Base-by-base conservation (phyloP, 2,888 invertebrate species). In the Plagiodera versicolora region DNA sequence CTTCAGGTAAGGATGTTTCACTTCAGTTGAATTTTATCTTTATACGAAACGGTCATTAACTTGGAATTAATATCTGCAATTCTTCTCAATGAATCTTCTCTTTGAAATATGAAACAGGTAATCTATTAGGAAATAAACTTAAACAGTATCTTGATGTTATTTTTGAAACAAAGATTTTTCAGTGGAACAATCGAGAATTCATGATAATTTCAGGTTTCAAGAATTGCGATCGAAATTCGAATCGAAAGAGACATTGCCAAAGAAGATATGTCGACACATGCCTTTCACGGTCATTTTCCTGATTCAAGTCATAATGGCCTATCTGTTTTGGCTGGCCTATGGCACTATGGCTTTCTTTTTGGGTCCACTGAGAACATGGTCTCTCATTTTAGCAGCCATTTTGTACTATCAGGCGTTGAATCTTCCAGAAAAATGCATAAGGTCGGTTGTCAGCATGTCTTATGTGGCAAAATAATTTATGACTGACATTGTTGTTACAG, bases 291-390 rank as follows among this genome's bases (percentile, higher is more conserved):
- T 85, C 59, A 77, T 89, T 60, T 75, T 89, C 61, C 78, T 82
- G 17, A 78, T 87, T 61, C 89, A 89, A 76, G 74, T 87, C 56
- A 74, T 87, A 60, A 83, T 89, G 78, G 87, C 87, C 0, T 91
- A 90, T 75, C 89, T 90, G 76, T 93, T 92, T 75, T 91, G 90
- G 86, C 75, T 89, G 68, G 90, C 91, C 14, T 93, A 94, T 80
- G 93, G 93, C 9, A 88, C 87, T 0, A 77, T 90, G 75, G 90
- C 93, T 0, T 86, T 90, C 64, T 67, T 92, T 55, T 80, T 93
- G 63, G 91, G 92, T 53, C 92, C 93, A 0, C 80, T 94, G 51
- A 83, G 92, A 69, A 90, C 91, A 0, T 94, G 93, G 90, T 90
- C 91, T 56, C 82, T 92, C 53, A 74, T 88, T 52, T 78, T 92